These are phyloP conservation scores for Melanargia galathea DNA, from an alignment of 2,888 invertebrate genomes.

Conservation along the genomic window DNA sequence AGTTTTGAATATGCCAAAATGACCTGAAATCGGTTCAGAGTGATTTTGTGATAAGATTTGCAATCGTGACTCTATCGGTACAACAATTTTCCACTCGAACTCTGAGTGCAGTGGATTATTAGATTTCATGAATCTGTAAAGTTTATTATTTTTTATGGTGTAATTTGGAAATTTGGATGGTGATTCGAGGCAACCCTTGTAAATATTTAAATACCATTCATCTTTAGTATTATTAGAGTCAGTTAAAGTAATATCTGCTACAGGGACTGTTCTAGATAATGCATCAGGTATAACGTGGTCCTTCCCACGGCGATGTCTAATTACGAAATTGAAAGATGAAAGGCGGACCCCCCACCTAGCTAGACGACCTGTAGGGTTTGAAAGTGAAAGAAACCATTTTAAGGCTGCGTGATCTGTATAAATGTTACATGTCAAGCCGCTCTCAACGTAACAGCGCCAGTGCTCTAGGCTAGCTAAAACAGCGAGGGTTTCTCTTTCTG, in stretches of 20 bases:
- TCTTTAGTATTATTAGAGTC: constrained; percentile 25
- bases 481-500: too few relatives aligned
- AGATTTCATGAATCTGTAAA: constrained; percentile 32
- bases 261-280: too few relatives aligned
- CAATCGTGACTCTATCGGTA: constrained; percentile 34
- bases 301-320: constrained; percentile 41
- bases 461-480: too few relatives aligned
- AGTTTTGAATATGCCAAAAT: constrained; percentile 43
- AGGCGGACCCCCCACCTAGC: constrained; percentile 44
- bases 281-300: constrained; percentile 44
- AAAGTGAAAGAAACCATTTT: too few relatives aligned
- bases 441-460: too few relatives aligned
- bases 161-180: constrained; percentile 38
- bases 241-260: too few relatives aligned
- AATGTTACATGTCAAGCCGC: too few relatives aligned
- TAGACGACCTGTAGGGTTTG: constrained; percentile 44
- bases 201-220: constrained; percentile 40
- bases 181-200: constrained; percentile 28
- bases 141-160: constrained; percentile 22
- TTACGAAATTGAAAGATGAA: constrained; percentile 39
- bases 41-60: constrained; percentile 29
- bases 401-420: too few relatives aligned
- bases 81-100: constrained; percentile 41
- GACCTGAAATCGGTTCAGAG: constrained; percentile 31
- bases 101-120: constrained; percentile 36